Percentiles rank a stretch among this genome's conserved stretches.
These are phyloP conservation scores for Camponotus pennsylvanicus DNA, from an alignment of 1,140 invertebrate species.

Conservation along the genomic window DNA sequence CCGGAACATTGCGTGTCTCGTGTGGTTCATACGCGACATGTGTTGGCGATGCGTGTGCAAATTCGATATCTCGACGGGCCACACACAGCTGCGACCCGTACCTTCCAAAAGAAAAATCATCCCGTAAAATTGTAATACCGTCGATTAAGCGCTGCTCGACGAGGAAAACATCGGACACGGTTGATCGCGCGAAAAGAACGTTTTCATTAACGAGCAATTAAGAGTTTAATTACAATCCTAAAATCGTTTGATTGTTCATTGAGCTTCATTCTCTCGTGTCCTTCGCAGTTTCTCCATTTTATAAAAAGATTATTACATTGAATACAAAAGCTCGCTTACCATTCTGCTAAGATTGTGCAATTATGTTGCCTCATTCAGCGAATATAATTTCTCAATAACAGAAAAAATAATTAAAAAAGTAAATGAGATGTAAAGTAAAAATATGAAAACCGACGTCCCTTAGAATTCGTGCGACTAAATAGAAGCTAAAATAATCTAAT, in stretches of 20 bases:
- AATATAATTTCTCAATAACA: background rate
- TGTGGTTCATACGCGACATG: conserved; percentile 24
- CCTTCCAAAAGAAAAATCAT: conserved; percentile 7
- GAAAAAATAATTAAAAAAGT: background rate
- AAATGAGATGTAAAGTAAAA: background rate
- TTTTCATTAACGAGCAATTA: conserved; percentile 49
- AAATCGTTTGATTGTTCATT: conserved; percentile 7
- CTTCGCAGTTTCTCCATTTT: background rate
- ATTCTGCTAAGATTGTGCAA: background rate
- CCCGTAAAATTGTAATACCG: conserved; percentile 28
- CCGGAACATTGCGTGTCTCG: background rate
- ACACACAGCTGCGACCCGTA: background rate
- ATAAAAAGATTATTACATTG: conserved; percentile 1
- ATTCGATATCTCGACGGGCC: conserved; percentile 31
- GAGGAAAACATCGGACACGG: conserved; percentile 31
- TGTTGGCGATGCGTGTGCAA: background rate
- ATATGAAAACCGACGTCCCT: background rate
- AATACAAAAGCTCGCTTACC: background rate
- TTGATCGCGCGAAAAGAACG: conserved; percentile 39
- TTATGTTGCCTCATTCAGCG: background rate
- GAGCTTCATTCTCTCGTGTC: background rate
- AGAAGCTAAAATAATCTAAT: background rate
- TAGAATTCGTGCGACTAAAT: background rate
- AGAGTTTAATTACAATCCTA: conserved; percentile 31
- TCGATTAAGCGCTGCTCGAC: conserved; percentile 27